Evolutionary conservation across 2,888 invertebrate genomes (phyloP), one percentile per base, ranked within the genome.

Genomic region (Apocheima hispidaria): DNA sequence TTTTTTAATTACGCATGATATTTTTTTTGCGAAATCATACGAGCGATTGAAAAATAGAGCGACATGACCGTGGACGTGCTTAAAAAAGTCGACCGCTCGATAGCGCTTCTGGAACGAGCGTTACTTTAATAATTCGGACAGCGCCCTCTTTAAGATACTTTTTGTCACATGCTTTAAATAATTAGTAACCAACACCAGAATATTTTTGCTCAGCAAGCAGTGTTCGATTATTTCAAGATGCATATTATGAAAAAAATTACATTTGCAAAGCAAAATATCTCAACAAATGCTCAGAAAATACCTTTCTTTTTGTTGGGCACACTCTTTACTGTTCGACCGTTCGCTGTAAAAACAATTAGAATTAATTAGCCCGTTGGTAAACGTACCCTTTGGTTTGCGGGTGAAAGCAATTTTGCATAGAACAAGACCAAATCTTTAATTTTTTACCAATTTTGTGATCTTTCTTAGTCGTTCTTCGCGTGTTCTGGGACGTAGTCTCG

Each of bases 361-460:
- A 16, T 57, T 52, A 28, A 52, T 63, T 68, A 69, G 61, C 63
- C 60, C 52, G 66, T 63, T 58, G 50, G 59, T 48, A 53, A 61
- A 73, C 70, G 59, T 73, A 72, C 73, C 68, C 52, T 62, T 68
- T 49, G 30, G 65, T 55, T 69, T 73, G 66, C 62, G 55, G 57
- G 41, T 18, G 40, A 62, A 76, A 72, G 62, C 72, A 71, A 67
- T 73, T 63, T 74, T 73, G 79, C 69, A 81, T 68, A 63, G 70
- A 66, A 71, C 66, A 49, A 68, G 74, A 78, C 74, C 74, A 79
- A 70, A 69, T 71, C 69, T 74, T 74, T 68, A 81, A 69, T 83
- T 82, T 81, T 82, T 70, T 87, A 88, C 87, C 86, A 48, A 86
- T 76, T 83, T 83, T 87, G 60, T 71, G 73, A 59, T 81, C 81